Evolutionary conservation across 2,888 invertebrate genomes (phyloP).

Genomic region (Dendrolimus houi): DNA sequence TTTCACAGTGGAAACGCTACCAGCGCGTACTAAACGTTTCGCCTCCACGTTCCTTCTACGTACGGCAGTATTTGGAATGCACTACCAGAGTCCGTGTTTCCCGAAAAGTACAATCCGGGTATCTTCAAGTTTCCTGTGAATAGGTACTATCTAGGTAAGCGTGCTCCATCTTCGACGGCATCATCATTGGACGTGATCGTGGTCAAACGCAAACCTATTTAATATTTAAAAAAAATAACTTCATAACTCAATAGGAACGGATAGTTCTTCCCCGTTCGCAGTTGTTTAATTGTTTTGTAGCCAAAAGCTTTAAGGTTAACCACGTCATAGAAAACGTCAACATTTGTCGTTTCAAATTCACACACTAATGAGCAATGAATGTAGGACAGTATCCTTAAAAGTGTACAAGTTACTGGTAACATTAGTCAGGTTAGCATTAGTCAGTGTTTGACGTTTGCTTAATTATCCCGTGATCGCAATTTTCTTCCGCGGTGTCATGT

Average conservation of each 20-base stretch:
- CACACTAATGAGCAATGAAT: not conserved
- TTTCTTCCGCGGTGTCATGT: conserved; percentile 21
- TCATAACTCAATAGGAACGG: not conserved
- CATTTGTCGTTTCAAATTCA: not conserved
- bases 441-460: conserved; percentile 24
- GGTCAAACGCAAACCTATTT: too few relatives aligned
- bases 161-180: too few relatives aligned
- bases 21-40: too few relatives aligned
- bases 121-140: too few relatives aligned
- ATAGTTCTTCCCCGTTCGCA: not conserved
- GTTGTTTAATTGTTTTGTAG: not conserved
- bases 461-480: conserved; percentile 28
- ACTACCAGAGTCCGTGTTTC: too few relatives aligned
- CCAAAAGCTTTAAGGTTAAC: not conserved
- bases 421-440: conserved; percentile 30
- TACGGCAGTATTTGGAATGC: too few relatives aligned
- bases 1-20: too few relatives aligned
- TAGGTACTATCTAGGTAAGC: too few relatives aligned
- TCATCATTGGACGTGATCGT: too few relatives aligned
- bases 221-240: too few relatives aligned
- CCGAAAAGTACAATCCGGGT: too few relatives aligned
- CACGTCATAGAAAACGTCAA: not conserved
- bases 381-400: not conserved
- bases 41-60: too few relatives aligned
- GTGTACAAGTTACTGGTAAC: not conserved